A percentile compares a stretch with the other conserved stretches of the same genome.
Evolutionary conservation across 2,113 vertebrate genomes (phyloP).

Genomic region (Todiramphus chloris): DNA sequence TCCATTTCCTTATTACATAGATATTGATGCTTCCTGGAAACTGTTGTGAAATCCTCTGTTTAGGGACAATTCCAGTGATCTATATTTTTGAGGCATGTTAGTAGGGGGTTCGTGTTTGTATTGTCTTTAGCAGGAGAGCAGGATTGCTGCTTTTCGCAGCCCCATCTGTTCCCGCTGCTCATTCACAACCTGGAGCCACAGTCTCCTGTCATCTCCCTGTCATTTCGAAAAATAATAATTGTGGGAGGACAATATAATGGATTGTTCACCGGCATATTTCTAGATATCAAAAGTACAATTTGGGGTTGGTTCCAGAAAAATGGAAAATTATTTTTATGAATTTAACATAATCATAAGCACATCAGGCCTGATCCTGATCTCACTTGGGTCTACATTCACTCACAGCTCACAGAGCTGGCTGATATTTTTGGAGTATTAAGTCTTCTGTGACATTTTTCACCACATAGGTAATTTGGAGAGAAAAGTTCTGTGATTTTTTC

Average conservation of each 20-base stretch:
- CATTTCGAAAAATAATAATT: not conserved
- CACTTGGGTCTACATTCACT: not conserved
- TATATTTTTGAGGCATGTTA: not conserved
- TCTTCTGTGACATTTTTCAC: not conserved
- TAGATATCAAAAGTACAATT: not conserved
- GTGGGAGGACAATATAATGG: conserved; percentile 38
- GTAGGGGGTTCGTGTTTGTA: conserved; percentile 4
- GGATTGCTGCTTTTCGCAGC: not conserved
- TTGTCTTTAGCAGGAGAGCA: conserved; percentile 12
- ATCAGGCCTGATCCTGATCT: conserved; percentile 26
- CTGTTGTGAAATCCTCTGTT: not conserved
- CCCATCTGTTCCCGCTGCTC: conserved; percentile 53
- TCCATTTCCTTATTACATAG: not conserved
- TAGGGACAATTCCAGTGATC: not conserved
- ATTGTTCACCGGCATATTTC: not conserved
- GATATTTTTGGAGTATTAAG: not conserved
- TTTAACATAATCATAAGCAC: conserved; percentile 9
- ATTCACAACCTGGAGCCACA: conserved; percentile 53
- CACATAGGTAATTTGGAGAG: not conserved
- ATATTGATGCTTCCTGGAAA: conserved; percentile 20
- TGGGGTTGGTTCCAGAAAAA: conserved; percentile 4
- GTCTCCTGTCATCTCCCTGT: conserved; percentile 33
- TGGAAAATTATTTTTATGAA: not conserved
- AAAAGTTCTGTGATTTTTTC: not conserved
- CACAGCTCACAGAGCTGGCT: not conserved